These are phyloP conservation scores for Megastigmus dorsalis DNA, from an alignment of 2,888 invertebrate species.

Conservation along the genomic window DNA sequence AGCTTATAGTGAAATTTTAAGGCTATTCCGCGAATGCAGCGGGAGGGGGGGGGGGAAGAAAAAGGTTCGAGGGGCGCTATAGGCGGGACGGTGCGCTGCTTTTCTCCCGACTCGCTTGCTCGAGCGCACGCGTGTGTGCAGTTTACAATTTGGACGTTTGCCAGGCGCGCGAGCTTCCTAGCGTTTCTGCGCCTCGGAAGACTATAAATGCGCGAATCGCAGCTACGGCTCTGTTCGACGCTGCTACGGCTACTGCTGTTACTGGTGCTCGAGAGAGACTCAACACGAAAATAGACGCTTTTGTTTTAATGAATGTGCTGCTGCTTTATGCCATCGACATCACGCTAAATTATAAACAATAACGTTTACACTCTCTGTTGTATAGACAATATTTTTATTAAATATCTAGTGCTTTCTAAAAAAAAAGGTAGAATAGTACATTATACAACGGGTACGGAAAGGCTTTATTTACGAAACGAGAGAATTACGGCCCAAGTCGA, in stretches of 20 bases:
- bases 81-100: background rate
- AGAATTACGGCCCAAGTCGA: too few relatives aligned
- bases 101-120: background rate
- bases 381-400: too few relatives aligned
- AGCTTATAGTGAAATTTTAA: too few relatives aligned
- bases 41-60: too few relatives aligned
- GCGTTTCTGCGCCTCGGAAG: conserved; percentile 28
- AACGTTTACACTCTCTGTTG: too few relatives aligned
- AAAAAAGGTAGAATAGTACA: too few relatives aligned
- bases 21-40: background rate
- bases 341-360: background rate
- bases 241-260: too few relatives aligned
- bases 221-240: background rate
- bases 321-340: too few relatives aligned
- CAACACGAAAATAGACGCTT: conserved; percentile 25
- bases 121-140: background rate
- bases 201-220: conserved; percentile 39
- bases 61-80: too few relatives aligned
- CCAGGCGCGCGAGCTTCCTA: conserved; percentile 11
- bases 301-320: conserved; percentile 22
- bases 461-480: too few relatives aligned
- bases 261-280: background rate
- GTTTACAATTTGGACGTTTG: background rate
- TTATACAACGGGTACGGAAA: too few relatives aligned
- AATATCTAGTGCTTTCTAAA: too few relatives aligned